Evolutionary conservation across 1,140 invertebrate genomes (phyloP).

Genomic region (Pseudachorutes palmiensis): DNA sequence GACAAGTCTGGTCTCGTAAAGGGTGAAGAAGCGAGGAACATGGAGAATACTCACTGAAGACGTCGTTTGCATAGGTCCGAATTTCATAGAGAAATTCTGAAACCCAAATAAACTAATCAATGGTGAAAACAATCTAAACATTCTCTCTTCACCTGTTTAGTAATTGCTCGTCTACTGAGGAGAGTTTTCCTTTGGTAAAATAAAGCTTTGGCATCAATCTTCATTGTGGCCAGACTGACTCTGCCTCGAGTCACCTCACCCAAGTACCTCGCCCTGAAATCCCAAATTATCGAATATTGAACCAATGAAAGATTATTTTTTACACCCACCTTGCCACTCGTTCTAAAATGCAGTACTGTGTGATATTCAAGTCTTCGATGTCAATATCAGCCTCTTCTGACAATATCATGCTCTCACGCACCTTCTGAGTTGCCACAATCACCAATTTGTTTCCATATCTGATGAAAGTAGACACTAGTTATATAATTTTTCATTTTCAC

Average conservation of each 20-base stretch:
- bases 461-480: no score
- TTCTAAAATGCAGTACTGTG: constrained; percentile 66
- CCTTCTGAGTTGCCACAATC: constrained; percentile 60
- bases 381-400: constrained; percentile 47
- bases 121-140: not conserved
- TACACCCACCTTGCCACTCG: constrained; percentile 56
- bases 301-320: not conserved
- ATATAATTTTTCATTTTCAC: not conserved
- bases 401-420: constrained; percentile 53
- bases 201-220: constrained; percentile 52
- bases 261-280: constrained; percentile 46
- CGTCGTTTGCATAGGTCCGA: constrained; percentile 45
- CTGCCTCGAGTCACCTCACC: constrained; percentile 64
- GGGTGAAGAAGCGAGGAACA: constrained; percentile 51
- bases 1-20: not conserved
- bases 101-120: constrained; percentile 31
- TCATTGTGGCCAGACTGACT: constrained; percentile 46
- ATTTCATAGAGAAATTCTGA: constrained; percentile 41
- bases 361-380: constrained; percentile 47
- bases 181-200: constrained; percentile 60
- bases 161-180: constrained; percentile 52
- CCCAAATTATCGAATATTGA: not conserved
- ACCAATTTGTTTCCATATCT: constrained; percentile 52
- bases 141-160: constrained; percentile 49
- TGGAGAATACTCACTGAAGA: constrained; percentile 47